phyloP scores from a whole-genome alignment of 2,888 invertebrate species.

The Cosmopolites sordidus region DNA sequence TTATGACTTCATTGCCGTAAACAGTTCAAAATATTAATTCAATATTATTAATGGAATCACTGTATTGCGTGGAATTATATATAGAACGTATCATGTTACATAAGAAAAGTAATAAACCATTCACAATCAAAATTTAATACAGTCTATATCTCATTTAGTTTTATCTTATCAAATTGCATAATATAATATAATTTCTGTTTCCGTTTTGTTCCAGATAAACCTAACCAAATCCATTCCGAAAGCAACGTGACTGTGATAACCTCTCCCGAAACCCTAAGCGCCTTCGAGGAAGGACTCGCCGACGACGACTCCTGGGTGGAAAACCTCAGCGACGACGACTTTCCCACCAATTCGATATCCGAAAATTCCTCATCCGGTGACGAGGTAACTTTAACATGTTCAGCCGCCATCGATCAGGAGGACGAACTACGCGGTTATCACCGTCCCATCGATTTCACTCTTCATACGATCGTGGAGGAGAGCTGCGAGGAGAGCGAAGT shows the following conservation, averaged over 20 bases:
- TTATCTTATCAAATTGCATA: no score
- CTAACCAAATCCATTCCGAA: conserved; percentile 12
- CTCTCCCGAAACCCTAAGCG: conserved; percentile 65
- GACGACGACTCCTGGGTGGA: conserved; percentile 92
- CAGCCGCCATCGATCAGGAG: conserved; percentile 63
- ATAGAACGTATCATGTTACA: no score
- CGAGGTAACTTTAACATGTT: conserved; percentile 56
- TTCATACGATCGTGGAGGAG: conserved; percentile 91
- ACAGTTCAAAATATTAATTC: no score
- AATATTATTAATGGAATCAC: no score
- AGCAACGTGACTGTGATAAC: conserved; percentile 64
- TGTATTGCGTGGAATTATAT: no score
- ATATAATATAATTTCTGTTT: no score
- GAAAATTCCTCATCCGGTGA: conserved; percentile 65
- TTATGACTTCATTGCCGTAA: no score
- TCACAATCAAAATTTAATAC: no score
- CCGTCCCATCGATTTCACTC: conserved; percentile 79
- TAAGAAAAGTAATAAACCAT: no score
- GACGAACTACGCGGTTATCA: conserved; percentile 81
- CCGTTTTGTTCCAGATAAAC: conserved; percentile 16
- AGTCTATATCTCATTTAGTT: no score
- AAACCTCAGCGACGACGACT: conserved; percentile 60
- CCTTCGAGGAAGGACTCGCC: conserved; percentile 79
- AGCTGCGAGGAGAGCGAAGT: conserved; percentile 91
- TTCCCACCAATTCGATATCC: conserved; percentile 57